Conservation (phyloP, 64 coral and sea anemone species). For the Trachythela sp. region DNA sequence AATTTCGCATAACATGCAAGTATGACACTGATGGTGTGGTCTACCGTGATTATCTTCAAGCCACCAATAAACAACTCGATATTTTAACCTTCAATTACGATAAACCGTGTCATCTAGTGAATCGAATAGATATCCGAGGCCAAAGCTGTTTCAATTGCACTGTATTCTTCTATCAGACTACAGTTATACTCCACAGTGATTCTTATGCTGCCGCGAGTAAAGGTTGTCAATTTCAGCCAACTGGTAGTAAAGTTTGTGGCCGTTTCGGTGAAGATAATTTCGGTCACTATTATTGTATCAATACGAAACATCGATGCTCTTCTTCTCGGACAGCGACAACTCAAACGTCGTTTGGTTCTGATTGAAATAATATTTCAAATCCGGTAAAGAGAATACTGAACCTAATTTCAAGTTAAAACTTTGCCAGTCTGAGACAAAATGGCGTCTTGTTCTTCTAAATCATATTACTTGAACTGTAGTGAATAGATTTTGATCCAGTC, state of each 20-base stretch:
- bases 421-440: too few species aligned
- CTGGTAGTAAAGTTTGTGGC: neutral
- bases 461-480: too few species aligned
- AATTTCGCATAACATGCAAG: slow-evolving; percentile 21
- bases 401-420: too few species aligned
- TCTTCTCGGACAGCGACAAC: neutral
- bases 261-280: slow-evolving; percentile 20
- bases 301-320: slow-evolving; percentile 16
- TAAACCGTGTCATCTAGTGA: neutral
- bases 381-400: too few species aligned
- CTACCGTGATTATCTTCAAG: neutral
- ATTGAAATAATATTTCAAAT: too few species aligned
- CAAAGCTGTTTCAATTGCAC: neutral
- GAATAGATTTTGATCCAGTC: too few species aligned
- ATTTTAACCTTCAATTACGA: neutral
- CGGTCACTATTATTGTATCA: slow-evolving; percentile 19
- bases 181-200: neutral
- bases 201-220: neutral
- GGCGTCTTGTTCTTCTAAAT: too few species aligned
- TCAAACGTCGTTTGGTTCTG: slow-evolving; percentile 12
- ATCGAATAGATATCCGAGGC: slow-evolving; percentile 15
- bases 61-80: neutral
- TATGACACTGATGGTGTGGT: slow-evolving; percentile 22
- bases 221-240: neutral
- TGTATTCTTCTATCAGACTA: neutral